phyloP scores from a whole-genome alignment of 2,797 vertebrate genomes.

The Sebastes hubbsi region DNA sequence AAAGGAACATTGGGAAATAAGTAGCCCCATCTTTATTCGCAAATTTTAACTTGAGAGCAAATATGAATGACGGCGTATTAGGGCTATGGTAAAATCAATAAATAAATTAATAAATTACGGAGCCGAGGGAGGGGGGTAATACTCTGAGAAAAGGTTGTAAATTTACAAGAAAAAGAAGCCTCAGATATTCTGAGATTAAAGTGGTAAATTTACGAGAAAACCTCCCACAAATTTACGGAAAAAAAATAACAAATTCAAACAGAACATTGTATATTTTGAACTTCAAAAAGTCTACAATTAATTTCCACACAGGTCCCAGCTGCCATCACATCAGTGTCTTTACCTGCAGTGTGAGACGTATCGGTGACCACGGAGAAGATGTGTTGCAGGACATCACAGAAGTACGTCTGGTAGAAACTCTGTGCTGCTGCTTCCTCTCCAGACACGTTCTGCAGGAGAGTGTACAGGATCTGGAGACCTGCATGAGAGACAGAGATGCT shows the following conservation, averaged over 20 bases:
- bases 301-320: neutral
- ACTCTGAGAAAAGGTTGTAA: rapidly evolving
- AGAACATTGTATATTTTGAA: neutral
- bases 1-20: neutral
- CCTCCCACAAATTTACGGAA: rapidly evolving
- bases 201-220: too few relatives aligned
- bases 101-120: neutral
- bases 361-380: slow-evolving; percentile 98
- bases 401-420: slow-evolving; percentile 98
- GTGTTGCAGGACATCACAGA: slow-evolving; percentile 97
- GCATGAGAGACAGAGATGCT: neutral
- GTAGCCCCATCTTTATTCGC: neutral
- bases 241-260: neutral
- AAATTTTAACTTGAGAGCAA: neutral
- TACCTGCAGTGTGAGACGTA: slow-evolving; percentile 97
- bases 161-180: neutral
- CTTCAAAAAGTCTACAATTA: neutral
- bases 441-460: slow-evolving; percentile 95
- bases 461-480: slow-evolving; percentile 95
- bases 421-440: slow-evolving; percentile 95
- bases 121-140: neutral
- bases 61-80: neutral
- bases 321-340: neutral
- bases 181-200: too few relatives aligned
- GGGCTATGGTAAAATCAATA: neutral